These are phyloP conservation scores for Atrichornis clamosus DNA, from an alignment of 2,113 vertebrate species.

Conservation along the genomic window DNA sequence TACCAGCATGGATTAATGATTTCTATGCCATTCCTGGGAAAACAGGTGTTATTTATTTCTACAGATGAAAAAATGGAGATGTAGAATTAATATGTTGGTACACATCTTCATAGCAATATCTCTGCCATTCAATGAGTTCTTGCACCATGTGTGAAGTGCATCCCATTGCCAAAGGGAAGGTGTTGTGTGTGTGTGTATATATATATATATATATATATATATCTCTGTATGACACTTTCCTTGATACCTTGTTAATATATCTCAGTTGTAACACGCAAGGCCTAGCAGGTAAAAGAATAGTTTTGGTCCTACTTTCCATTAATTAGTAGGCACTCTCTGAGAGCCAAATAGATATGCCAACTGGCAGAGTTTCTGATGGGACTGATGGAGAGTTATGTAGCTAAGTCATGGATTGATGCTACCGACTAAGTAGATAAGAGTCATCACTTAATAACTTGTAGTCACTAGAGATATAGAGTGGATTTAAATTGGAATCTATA, in stretches of 20 bases:
- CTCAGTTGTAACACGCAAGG: neutral
- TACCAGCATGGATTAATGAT: neutral
- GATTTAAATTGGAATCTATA: neutral
- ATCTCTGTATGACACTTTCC: neutral
- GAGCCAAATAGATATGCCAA: neutral
- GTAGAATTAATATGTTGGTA: neutral
- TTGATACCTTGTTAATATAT: neutral
- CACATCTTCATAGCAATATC: neutral
- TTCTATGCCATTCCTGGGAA: neutral
- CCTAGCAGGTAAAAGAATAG: neutral
- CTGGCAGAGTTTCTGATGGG: neutral
- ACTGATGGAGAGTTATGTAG: neutral
- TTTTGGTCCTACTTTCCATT: neutral
- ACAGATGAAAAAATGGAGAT: neutral
- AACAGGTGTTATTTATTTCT: neutral
- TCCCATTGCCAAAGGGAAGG: neutral
- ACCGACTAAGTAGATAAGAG: neutral
- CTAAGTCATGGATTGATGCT: neutral
- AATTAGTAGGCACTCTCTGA: neutral
- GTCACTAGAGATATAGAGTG: neutral
- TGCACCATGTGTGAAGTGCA: neutral
- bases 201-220: accelerated
- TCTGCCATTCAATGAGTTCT: neutral
- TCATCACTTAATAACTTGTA: neutral
- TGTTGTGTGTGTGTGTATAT: neutral